Percentiles rank a stretch among this genome's conserved stretches.
Evolutionary conservation across 2,113 vertebrate genomes (phyloP).

Genomic region (Regulus satrapa): DNA sequence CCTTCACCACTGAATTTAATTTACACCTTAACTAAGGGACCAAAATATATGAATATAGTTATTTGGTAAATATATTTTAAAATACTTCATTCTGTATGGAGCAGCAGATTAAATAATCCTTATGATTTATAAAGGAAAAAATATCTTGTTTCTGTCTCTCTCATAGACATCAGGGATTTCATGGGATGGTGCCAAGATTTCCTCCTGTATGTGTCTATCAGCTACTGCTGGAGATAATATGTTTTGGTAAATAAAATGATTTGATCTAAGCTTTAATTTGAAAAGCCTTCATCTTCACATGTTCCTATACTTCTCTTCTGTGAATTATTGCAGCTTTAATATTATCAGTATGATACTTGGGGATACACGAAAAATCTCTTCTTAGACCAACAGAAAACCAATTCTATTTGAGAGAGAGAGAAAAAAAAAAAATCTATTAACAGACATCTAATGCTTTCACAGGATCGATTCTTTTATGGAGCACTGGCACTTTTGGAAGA

Average conservation of each 20-base stretch:
- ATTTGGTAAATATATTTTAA: neutral
- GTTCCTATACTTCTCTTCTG: neutral
- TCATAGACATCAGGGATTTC: neutral
- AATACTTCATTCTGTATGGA: neutral
- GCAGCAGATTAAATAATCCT: neutral
- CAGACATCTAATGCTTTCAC: neutral
- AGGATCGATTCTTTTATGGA: slow-evolving; percentile 24
- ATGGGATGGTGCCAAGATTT: neutral
- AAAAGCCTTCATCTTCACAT: neutral
- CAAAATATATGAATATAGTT: neutral
- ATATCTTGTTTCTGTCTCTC: neutral
- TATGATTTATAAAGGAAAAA: neutral
- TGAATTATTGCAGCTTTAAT: neutral
- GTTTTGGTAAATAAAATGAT: neutral
- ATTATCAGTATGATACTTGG: neutral
- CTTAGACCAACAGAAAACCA: neutral
- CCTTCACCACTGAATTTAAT: neutral
- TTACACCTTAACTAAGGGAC: neutral
- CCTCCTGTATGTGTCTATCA: neutral
- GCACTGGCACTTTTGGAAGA: slow-evolving; percentile 12
- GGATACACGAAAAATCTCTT: neutral
- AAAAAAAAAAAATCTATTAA: slow-evolving; percentile 17
- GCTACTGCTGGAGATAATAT: neutral
- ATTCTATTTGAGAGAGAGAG: neutral
- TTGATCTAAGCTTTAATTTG: neutral